Evolutionary conservation across 2,113 vertebrate genomes (phyloP), one percentile per base, ranked within the genome.

Genomic region (Sisor rabdophorus): DNA sequence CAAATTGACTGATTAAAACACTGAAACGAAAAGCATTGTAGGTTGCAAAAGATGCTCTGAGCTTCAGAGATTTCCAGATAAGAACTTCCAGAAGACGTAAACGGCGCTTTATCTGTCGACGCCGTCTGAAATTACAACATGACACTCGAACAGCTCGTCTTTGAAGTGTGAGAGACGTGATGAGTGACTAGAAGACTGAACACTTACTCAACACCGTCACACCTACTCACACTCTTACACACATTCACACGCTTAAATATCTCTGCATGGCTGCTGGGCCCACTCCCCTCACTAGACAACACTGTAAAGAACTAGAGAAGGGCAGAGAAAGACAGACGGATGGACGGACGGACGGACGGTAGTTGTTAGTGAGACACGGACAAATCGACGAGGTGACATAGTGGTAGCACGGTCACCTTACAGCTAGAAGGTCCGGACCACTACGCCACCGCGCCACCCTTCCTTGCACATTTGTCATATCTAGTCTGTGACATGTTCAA

Each of bases 21-120:
- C 40, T 44, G 40, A 44, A 9, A 44, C 19, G 26, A 22, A 19
- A 13, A 19, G 26, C 22, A 28, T 11, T 28, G 30, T 47, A 53
- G 32, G 19, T 19, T 12, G 26, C 3, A 4, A 47, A n/a, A 60
- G 30, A n/a, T n/a, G 30, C 60, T 22, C n/a, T 28, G 73, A 52
- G 40, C 40, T 44, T 44, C 9, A 44, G 40, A n/a, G 40, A 44
- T 44, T 44, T 44, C 77, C 80, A 77, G 77, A 50, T 75, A 84
- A 82, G 84, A 76, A n/a, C n/a, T n/a, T n/a, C n/a, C n/a, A n/a
- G n/a, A 87, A 86, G 82, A 82, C 61, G 86, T 89, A 91, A 92
- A 90, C 87, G 71, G 82, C 85, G 87, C 89, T 90, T 88, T 86
- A 89, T 79, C 87, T 86, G 86, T 92, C 89, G 88, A 84, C 88